phyloP scores from a whole-genome alignment of 2,113 vertebrate genomes.

The Oncorhynchus clarkii region DNA sequence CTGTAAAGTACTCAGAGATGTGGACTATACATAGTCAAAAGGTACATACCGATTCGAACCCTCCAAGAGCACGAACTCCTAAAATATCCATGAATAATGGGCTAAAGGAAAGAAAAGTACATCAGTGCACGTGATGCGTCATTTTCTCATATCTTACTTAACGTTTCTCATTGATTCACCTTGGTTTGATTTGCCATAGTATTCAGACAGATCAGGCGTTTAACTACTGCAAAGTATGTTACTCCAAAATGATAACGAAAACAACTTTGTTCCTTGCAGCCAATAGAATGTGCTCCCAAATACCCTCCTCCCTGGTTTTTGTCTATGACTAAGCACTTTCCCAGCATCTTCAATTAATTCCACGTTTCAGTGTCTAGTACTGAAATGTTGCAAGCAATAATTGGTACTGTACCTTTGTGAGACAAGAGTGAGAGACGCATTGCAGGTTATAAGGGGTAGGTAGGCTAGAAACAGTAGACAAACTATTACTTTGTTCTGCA shows the following conservation, averaged over 20 bases:
- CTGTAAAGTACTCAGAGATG: neutral
- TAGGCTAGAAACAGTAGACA: neutral
- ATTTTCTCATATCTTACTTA: neutral
- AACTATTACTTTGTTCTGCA: no score
- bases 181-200: slow-evolving; percentile 69
- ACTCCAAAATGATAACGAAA: neutral
- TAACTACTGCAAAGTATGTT: neutral
- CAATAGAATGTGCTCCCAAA: slow-evolving; percentile 60
- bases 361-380: slow-evolving; percentile 36
- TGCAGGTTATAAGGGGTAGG: slow-evolving; percentile 1
- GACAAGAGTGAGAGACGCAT: slow-evolving; percentile 62
- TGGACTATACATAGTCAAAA: neutral
- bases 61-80: slow-evolving; percentile 97
- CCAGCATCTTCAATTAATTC: neutral
- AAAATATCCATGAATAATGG: slow-evolving; percentile 91
- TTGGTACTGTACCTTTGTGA: slow-evolving; percentile 63
- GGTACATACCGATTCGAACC: slow-evolving; percentile 89
- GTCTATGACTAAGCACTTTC: slow-evolving; percentile 61
- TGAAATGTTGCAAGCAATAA: neutral
- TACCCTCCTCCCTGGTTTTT: slow-evolving; percentile 66
- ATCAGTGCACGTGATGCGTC: neutral
- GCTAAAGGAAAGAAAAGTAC: slow-evolving; percentile 63
- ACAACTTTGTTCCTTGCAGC: slow-evolving; percentile 39
- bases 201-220: neutral
- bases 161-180: slow-evolving; percentile 46